These are phyloP conservation scores for Phainopepla nitens DNA, from an alignment of 2,113 vertebrate genomes.

Conservation along the genomic window DNA sequence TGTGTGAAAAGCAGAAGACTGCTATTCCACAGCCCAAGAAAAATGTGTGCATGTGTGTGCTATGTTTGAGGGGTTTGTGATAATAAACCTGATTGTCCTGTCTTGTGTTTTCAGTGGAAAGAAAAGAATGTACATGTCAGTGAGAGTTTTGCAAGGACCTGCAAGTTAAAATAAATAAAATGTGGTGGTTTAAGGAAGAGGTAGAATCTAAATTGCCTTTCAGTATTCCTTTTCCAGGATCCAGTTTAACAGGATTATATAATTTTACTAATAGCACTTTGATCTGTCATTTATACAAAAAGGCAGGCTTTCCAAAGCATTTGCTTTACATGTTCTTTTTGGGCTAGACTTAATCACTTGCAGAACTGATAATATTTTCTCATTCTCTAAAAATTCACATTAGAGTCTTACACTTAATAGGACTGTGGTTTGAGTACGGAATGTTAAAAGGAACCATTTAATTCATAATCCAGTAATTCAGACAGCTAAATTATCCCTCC, in stretches of 20 bases:
- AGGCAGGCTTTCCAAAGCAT: conserved; percentile 16
- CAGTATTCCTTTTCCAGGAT: conserved; percentile 20
- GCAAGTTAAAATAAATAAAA: conserved; percentile 19
- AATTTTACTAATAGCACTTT: conserved; percentile 57
- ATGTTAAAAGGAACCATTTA: conserved; percentile 36
- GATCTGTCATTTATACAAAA: conserved; percentile 58
- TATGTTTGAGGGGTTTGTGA: background rate
- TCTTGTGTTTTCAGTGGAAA: background rate
- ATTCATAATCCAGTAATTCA: conserved; percentile 55
- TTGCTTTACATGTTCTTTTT: conserved; percentile 26
- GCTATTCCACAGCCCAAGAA: background rate
- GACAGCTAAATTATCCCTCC: conserved; percentile 43
- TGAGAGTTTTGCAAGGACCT: background rate
- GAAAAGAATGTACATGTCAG: background rate
- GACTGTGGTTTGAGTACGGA: conserved; percentile 13
- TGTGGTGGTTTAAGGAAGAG: conserved; percentile 15
- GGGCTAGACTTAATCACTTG: conserved; percentile 51
- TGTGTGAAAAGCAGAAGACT: background rate
- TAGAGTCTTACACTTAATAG: conserved; percentile 13
- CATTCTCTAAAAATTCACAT: conserved; percentile 54
- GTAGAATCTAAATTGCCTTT: conserved; percentile 12
- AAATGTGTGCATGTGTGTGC: background rate
- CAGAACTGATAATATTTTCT: conserved; percentile 60
- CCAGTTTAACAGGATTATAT: conserved; percentile 52
- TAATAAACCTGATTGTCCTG: conserved; percentile 27